Evolutionary conservation across 2,888 invertebrate species (phyloP), one percentile per base, ranked within the genome.

Genomic region (Agriopis leucophaearia): DNA sequence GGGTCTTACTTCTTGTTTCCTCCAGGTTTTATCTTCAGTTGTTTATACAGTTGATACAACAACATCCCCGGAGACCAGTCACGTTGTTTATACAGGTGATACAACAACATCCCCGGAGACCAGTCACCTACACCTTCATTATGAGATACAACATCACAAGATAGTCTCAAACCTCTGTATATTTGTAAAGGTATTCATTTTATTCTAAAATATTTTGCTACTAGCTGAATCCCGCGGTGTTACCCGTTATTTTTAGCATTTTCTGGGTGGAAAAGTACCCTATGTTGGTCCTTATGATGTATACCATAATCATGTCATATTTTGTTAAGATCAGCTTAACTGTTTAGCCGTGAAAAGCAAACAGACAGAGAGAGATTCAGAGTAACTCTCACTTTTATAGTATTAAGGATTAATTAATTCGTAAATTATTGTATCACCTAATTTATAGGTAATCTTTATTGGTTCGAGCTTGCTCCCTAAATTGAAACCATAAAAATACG

Each of bases 21-120:
- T 44, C 5, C 8, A 16, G 40, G 40, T 16, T 40, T 40, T 55
- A 55, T 42, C 55, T 55, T 18, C 1, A 15, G 45, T 36, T 52
- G 51, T 61, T 52, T 52, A 36, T 45, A 18, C 52, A 40, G 4
- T 18, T 8, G 27, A 27, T 35, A 47, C 6, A 38, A 36, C 8
- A 36, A 36, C 36, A 36, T n/a, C 51, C 50, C 50, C 2, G 7
- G 50, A 40, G 60, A 50, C 36, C 36, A 8, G 8, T n/a, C n/a
- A n/a, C n/a, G 45, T 36, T 52, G 51, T 61, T 52, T 52, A 36
- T 45, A 18, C 52, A 40, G 4, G 18, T 8, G 44, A 12, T 18
- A 51, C 51, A 51, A 35, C 44, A 35, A 50, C 42, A 1, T 48
- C 55, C 54, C 54, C 8, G 12, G 54, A 47, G 62, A 54, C 13